Conservation (phyloP, 2,888 invertebrate species). For the Spisula subtruncata region DNA sequence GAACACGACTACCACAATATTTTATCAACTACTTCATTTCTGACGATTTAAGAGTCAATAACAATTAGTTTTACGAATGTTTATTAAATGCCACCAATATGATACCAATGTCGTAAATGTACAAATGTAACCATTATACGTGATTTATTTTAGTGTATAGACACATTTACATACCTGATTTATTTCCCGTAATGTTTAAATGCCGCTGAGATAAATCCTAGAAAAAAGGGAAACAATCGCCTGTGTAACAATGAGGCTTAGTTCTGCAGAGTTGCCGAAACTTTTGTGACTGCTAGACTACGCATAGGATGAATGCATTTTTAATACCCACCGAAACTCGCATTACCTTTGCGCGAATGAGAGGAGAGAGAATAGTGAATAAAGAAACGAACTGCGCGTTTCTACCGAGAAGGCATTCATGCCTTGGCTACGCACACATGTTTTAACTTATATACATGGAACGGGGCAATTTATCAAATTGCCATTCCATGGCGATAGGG, state of each 20-base stretch:
- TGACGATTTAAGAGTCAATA: too few species aligned
- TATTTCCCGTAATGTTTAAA: background rate
- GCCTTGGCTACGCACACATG: slow-evolving; percentile 53
- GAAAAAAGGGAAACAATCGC: background rate
- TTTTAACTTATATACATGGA: slow-evolving; percentile 60
- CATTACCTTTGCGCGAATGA: background rate
- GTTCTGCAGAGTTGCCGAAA: slow-evolving; percentile 20
- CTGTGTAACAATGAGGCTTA: background rate
- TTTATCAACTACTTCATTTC: too few species aligned
- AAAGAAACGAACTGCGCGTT: background rate
- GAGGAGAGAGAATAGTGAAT: too few species aligned
- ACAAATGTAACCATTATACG: background rate
- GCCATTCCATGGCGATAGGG: slow-evolving; percentile 51
- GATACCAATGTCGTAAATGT: too few species aligned
- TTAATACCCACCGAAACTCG: background rate
- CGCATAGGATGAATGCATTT: background rate
- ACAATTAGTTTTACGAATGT: too few species aligned
- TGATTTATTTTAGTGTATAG: background rate
- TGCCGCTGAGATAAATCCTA: background rate
- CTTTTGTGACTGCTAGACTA: background rate
- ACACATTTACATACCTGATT: slow-evolving; percentile 14
- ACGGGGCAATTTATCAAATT: slow-evolving; percentile 68
- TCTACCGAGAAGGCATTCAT: background rate
- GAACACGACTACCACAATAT: too few species aligned
- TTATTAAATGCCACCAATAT: too few species aligned